Evolutionary conservation across 1,140 invertebrate species (phyloP).

Genomic region (Cyclargus thomasi): DNA sequence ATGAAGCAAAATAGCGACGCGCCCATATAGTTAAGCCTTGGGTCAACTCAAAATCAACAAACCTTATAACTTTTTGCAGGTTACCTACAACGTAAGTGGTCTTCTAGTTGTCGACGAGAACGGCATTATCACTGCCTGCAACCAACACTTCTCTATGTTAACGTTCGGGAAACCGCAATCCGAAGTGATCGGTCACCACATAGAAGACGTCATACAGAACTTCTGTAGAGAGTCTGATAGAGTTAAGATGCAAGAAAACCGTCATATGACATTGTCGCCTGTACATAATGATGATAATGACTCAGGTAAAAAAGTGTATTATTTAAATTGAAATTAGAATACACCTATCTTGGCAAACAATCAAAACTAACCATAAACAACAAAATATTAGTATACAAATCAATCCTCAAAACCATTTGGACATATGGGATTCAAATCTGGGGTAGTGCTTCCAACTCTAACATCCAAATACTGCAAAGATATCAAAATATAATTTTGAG

Average conservation of each 20-base stretch:
- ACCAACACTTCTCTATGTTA: slow-evolving; percentile 80
- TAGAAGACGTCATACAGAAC: slow-evolving; percentile 73
- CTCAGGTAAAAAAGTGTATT: slow-evolving; percentile 46
- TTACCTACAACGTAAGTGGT: slow-evolving; percentile 82
- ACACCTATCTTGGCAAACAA: too few relatives aligned
- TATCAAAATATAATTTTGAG: too few relatives aligned
- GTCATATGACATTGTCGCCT: slow-evolving; percentile 72
- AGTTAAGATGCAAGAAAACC: slow-evolving; percentile 54
- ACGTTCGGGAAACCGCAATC: slow-evolving; percentile 79
- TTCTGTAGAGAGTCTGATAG: slow-evolving; percentile 71
- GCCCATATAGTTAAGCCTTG: too few relatives aligned
- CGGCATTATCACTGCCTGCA: slow-evolving; percentile 79
- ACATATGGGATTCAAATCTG: too few relatives aligned
- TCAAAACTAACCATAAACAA: too few relatives aligned
- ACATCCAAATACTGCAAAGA: too few relatives aligned
- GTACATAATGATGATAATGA: slow-evolving; percentile 71
- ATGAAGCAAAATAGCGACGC: too few relatives aligned
- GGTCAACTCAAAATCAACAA: too few relatives aligned
- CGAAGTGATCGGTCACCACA: slow-evolving; percentile 78
- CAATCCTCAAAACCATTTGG: too few relatives aligned
- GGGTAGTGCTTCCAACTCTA: too few relatives aligned
- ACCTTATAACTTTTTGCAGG: slow-evolving; percentile 36
- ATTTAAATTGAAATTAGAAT: too few relatives aligned
- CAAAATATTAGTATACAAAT: too few relatives aligned
- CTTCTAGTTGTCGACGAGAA: slow-evolving; percentile 79